These are phyloP conservation scores for Balaeniceps rex DNA, from an alignment of 2,113 vertebrate genomes.

Conservation along the genomic window DNA sequence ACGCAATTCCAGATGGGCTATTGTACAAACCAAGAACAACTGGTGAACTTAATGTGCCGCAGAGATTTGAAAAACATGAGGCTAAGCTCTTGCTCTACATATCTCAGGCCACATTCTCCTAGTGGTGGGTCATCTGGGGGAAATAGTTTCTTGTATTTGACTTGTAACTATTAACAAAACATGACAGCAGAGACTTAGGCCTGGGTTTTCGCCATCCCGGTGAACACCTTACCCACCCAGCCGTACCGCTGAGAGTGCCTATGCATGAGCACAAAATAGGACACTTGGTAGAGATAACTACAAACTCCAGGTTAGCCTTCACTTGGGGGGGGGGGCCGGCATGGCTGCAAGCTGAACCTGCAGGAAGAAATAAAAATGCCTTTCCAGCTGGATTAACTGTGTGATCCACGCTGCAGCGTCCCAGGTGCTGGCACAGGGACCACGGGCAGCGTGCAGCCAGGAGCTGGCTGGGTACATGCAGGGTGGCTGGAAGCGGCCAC, in stretches of 20 bases:
- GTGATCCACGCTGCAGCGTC: accelerated
- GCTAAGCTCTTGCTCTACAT: neutral
- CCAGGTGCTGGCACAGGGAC: neutral
- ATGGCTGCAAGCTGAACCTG: neutral
- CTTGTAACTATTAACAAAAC: neutral
- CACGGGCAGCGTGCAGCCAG: neutral
- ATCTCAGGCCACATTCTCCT: neutral
- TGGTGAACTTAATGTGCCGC: neutral
- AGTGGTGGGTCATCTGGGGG: neutral
- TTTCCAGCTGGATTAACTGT: neutral
- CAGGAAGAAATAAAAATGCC: neutral
- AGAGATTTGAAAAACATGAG: neutral
- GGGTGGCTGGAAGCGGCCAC: neutral
- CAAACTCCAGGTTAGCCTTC: neutral
- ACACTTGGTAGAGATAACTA: too few relatives aligned
- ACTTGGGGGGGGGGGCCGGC: neutral
- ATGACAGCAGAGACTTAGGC: neutral
- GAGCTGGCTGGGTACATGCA: neutral
- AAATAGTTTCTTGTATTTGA: neutral
- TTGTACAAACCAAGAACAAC: neutral
- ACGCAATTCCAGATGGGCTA: accelerated
- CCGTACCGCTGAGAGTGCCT: neutral
- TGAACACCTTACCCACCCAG: neutral
- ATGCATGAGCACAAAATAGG: neutral
- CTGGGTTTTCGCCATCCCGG: neutral